Percentiles rank a stretch among this genome's conserved stretches.
phyloP scores from a whole-genome alignment of 2,888 invertebrate genomes.

The Coelinius sp. region DNA sequence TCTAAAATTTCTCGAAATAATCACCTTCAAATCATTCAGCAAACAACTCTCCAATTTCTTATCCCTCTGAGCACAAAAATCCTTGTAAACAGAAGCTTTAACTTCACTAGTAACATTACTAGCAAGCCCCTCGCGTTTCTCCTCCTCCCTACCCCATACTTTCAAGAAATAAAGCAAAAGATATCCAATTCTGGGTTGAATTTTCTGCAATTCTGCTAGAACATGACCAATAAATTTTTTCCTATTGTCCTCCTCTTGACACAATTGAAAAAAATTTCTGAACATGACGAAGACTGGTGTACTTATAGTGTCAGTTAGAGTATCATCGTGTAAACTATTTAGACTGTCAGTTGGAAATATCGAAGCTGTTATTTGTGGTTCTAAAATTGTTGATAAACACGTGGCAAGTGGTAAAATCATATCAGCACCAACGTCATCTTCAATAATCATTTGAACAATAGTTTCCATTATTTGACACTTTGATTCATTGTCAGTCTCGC shows the following conservation, averaged over 20 bases:
- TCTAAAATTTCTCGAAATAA: too few species aligned
- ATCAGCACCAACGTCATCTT: conserved; percentile 77
- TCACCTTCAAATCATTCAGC: conserved; percentile 84
- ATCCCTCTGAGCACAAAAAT: conserved; percentile 87
- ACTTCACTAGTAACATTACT: conserved; percentile 73
- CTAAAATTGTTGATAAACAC: conserved; percentile 75
- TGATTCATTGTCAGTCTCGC: conserved; percentile 74
- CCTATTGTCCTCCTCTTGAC: conserved; percentile 80
- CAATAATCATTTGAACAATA: conserved; percentile 76
- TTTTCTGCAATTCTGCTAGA: conserved; percentile 79
- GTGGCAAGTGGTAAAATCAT: conserved; percentile 74
- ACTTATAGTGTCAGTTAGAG: conserved; percentile 83
- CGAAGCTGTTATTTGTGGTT: conserved; percentile 73
- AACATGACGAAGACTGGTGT: conserved; percentile 91
- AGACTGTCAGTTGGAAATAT: conserved; percentile 74
- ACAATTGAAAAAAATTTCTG: conserved; percentile 82
- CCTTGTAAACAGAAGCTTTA: conserved; percentile 89
- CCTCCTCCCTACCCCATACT: conserved; percentile 77
- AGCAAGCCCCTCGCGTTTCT: conserved; percentile 71
- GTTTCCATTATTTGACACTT: conserved; percentile 79
- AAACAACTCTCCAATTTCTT: conserved; percentile 82
- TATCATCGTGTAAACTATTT: conserved; percentile 73
- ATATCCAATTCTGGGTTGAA: conserved; percentile 85
- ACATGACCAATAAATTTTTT: conserved; percentile 85
- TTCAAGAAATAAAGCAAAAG: conserved; percentile 91